phyloP scores from a whole-genome alignment of 2,113 vertebrate species.

The Mastomys coucha region DNA sequence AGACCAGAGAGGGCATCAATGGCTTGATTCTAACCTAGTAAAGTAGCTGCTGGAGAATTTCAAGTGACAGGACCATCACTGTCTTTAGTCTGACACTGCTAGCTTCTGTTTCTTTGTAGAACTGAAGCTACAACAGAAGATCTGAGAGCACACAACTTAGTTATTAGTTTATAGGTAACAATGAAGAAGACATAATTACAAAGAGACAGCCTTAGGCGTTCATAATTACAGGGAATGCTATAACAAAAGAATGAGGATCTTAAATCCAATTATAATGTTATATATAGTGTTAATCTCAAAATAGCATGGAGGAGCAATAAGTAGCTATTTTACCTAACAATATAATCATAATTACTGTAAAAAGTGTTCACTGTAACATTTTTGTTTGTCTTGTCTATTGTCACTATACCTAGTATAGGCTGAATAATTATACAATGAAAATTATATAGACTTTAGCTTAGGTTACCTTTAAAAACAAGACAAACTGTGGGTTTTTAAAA shows the following conservation, averaged over 20 bases:
- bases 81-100: neutral
- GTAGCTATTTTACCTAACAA: slow-evolving; percentile 15
- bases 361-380: neutral
- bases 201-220: neutral
- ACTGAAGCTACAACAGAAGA: neutral
- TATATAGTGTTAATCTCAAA: slow-evolving; percentile 14
- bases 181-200: neutral
- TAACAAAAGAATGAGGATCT: slow-evolving; percentile 8
- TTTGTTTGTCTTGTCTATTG: neutral
- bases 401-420: neutral
- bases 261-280: slow-evolving; percentile 56
- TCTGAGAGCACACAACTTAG: neutral
- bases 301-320: neutral
- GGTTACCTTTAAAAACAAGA: slow-evolving; percentile 26
- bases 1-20: neutral
- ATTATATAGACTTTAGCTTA: slow-evolving; percentile 1
- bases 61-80: neutral
- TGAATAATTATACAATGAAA: neutral
- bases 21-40: slow-evolving; percentile 1
- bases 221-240: neutral
- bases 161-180: neutral
- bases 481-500: neutral
- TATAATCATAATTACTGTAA: neutral
- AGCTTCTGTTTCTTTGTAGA: neutral
- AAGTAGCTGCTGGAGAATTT: slow-evolving; percentile 7